These are phyloP conservation scores for Anabas testudineus DNA, from an alignment of 2,797 vertebrate species.

Conservation along the genomic window DNA sequence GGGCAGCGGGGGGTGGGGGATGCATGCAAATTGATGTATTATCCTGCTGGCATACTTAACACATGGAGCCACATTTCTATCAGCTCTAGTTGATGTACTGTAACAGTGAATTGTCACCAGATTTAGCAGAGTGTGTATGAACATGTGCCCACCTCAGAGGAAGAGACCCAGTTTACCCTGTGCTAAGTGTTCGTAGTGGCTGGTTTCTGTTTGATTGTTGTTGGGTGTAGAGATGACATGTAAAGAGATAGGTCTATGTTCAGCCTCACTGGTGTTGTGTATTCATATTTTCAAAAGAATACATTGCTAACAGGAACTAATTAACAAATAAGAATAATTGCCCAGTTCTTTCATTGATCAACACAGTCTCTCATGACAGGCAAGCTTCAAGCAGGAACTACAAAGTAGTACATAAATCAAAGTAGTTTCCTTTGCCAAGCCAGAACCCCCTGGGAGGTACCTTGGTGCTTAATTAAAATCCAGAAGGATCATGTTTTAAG, in stretches of 20 bases:
- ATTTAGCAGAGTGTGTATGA: constrained; percentile 17
- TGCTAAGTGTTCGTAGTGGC: constrained; percentile 28
- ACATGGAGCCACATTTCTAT: constrained; percentile 15
- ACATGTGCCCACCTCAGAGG: not conserved
- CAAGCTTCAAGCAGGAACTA: constrained; percentile 84
- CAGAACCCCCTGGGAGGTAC: constrained; percentile 83
- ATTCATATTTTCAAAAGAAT: constrained; percentile 67
- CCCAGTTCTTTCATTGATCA: constrained; percentile 78
- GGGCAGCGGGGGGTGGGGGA: not conserved
- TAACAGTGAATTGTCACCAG: constrained; percentile 22
- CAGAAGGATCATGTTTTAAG: constrained; percentile 90
- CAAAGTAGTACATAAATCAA: constrained; percentile 88
- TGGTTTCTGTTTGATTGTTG: constrained; percentile 63
- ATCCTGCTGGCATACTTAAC: constrained; percentile 22
- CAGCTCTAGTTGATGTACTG: constrained; percentile 21
- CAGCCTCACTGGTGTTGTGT: constrained; percentile 51
- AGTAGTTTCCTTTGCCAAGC: constrained; percentile 86
- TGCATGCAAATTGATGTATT: constrained; percentile 27
- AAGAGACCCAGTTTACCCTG: constrained; percentile 12
- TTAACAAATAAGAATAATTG: constrained; percentile 85
- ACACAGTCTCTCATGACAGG: constrained; percentile 78
- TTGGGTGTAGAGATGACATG: constrained; percentile 55
- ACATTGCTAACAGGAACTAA: constrained; percentile 80
- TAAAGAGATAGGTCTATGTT: constrained; percentile 54
- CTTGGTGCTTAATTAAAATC: constrained; percentile 90